phyloP scores from a whole-genome alignment of 2,888 invertebrate species.

The Caenorhabditis panamensis region DNA sequence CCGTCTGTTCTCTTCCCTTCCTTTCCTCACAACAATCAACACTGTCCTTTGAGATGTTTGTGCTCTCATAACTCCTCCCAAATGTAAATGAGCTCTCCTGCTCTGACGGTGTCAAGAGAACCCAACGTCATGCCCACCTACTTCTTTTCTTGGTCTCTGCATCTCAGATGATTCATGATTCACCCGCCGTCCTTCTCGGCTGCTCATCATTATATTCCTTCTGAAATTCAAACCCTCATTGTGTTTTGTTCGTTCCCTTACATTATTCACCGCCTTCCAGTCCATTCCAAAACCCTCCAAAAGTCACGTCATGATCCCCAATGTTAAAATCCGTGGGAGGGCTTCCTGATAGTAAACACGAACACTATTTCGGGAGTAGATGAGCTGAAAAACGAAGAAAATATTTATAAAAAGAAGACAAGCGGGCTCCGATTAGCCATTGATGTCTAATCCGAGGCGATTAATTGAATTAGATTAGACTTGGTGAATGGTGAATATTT shows the following conservation, averaged over 20 bases:
- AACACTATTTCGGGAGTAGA: background rate
- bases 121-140: background rate
- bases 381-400: background rate
- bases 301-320: slow-evolving; percentile 3
- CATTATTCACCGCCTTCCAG: background rate
- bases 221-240: slow-evolving; percentile 37
- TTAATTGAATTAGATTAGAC: slow-evolving; percentile 10
- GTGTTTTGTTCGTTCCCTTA: slow-evolving; percentile 18
- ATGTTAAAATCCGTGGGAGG: background rate
- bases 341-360: slow-evolving; percentile 1
- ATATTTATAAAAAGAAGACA: background rate
- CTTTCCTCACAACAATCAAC: slow-evolving; percentile 12
- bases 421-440: background rate
- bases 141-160: background rate
- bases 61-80: background rate
- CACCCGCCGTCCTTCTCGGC: background rate
- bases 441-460: slow-evolving; percentile 5
- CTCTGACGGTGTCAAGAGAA: background rate
- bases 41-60: slow-evolving; percentile 3
- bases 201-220: slow-evolving; percentile 9
- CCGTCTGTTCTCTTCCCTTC: background rate
- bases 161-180: slow-evolving; percentile 9
- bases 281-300: slow-evolving; percentile 1
- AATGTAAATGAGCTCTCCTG: slow-evolving; percentile 10
- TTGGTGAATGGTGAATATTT: background rate